Percentiles rank a stretch among this genome's conserved stretches.
phyloP scores from a whole-genome alignment of 1,140 invertebrate genomes.

The Lepidotrigona ventralis region DNA sequence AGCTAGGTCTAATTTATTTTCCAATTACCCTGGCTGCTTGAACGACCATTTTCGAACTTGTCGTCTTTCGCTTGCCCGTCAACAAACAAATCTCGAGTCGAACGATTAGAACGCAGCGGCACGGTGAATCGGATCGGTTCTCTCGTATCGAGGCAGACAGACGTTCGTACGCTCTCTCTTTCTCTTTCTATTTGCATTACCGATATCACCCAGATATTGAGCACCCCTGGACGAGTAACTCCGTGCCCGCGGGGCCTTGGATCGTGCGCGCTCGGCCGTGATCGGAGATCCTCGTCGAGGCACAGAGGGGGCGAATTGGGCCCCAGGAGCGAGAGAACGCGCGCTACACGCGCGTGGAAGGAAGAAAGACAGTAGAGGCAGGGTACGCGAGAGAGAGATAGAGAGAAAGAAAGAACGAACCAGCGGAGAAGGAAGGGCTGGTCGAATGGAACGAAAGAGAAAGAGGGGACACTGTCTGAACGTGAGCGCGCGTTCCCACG shows the following conservation, averaged over 20 bases:
- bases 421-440: slow-evolving; percentile 14
- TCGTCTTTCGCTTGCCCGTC: not conserved
- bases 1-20: slow-evolving; percentile 16
- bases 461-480: slow-evolving; percentile 63
- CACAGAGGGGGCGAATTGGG: not conserved
- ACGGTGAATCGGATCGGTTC: not conserved
- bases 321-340: slow-evolving; percentile 8
- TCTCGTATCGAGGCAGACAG: too few relatives aligned
- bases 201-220: slow-evolving; percentile 69
- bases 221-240: slow-evolving; percentile 67
- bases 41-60: not conserved
- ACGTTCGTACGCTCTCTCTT: not conserved
- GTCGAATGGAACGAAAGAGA: slow-evolving; percentile 44
- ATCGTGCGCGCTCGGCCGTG: slow-evolving; percentile 63
- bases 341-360: too few relatives aligned
- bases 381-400: slow-evolving; percentile 8
- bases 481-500: slow-evolving; percentile 78
- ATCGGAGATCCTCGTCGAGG: slow-evolving; percentile 64
- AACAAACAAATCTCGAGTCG: not conserved
- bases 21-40: slow-evolving; percentile 17
- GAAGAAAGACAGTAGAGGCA: not conserved
- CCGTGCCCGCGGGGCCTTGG: slow-evolving; percentile 66
- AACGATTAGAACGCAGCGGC: not conserved
- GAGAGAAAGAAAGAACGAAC: slow-evolving; percentile 34
- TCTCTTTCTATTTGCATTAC: slow-evolving; percentile 49